Evolutionary conservation across 2,888 invertebrate genomes (phyloP).

Genomic region (Pollenia amentaria): DNA sequence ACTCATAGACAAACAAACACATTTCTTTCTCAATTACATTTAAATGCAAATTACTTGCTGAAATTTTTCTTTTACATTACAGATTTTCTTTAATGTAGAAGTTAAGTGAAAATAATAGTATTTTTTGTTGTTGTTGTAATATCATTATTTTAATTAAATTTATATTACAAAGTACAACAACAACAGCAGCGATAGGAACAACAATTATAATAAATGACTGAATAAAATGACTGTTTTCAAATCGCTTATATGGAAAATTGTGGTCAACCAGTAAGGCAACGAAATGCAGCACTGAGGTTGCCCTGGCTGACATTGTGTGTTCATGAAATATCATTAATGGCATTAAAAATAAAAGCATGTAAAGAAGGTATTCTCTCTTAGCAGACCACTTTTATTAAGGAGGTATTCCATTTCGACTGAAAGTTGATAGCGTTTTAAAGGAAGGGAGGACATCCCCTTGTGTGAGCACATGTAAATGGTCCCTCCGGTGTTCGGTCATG

Average conservation of each 20-base stretch:
- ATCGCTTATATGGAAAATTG: conserved; percentile 25
- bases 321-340: not conserved
- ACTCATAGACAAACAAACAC: no score
- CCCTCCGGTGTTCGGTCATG: no score
- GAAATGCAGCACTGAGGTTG: conserved; percentile 15
- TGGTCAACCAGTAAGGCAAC: conserved; percentile 15
- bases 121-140: not conserved
- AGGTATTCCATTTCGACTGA: no score
- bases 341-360: not conserved
- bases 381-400: no score
- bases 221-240: conserved; percentile 21
- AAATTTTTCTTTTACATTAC: not conserved
- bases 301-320: not conserved
- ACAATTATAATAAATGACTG: not conserved
- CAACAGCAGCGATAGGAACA: conserved; percentile 3
- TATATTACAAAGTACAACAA: not conserved
- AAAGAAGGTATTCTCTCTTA: no score
- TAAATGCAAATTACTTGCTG: no score
- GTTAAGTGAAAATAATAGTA: not conserved
- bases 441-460: no score
- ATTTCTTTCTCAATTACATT: no score
- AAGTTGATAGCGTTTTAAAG: no score
- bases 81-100: not conserved
- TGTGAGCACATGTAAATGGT: no score
- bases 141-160: conserved; percentile 38